Evolutionary conservation across 1,140 invertebrate genomes (phyloP).

Genomic region (Aplysia californica): DNA sequence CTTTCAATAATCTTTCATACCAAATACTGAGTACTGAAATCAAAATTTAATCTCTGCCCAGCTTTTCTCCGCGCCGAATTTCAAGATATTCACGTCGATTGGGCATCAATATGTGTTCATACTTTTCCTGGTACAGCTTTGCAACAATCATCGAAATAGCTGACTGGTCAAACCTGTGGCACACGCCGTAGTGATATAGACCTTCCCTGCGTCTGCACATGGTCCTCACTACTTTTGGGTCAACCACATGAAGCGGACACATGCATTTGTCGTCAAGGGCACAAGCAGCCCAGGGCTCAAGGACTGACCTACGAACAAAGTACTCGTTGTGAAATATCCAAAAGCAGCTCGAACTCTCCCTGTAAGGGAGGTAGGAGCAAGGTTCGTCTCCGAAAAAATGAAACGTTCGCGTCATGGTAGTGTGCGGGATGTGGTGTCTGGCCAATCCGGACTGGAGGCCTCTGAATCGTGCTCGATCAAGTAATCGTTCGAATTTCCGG

Average conservation of each 20-base stretch:
- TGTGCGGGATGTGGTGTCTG: neutral
- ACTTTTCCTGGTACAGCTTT: constrained; percentile 1
- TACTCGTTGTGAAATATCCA: neutral
- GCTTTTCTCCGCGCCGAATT: too few species aligned
- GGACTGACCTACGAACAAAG: neutral
- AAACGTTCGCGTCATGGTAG: neutral
- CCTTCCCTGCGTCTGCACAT: too few species aligned
- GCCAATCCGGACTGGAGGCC: neutral
- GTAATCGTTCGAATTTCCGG: neutral
- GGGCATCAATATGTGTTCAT: too few species aligned
- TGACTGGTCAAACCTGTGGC: neutral
- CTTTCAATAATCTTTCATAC: too few species aligned
- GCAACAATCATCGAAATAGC: neutral
- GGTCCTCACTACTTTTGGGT: too few species aligned
- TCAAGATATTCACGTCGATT: too few species aligned
- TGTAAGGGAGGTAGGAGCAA: neutral
- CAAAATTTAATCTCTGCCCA: too few species aligned
- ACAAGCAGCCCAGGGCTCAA: neutral
- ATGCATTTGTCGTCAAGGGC: neutral
- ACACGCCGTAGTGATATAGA: neutral
- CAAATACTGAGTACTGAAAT: too few species aligned
- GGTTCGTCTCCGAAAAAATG: neutral
- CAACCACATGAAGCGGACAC: too few species aligned
- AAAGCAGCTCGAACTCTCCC: neutral
- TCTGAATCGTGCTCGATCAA: neutral